phyloP scores from a whole-genome alignment of 2,888 invertebrate genomes.

The Macrophya alboannulata region DNA sequence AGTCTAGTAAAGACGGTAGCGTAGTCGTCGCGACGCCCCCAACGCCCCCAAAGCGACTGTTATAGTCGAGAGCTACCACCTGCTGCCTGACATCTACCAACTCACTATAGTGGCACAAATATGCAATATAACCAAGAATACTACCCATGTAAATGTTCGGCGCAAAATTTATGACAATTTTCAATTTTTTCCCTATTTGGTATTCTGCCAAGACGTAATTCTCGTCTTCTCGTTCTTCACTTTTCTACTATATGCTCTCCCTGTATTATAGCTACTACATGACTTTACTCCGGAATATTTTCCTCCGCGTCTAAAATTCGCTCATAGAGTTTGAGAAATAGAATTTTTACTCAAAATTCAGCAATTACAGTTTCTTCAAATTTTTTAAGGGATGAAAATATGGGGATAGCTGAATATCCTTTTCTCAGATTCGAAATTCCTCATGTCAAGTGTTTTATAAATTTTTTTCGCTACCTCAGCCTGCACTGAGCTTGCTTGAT shows the following conservation, averaged over 20 bases:
- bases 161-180: conserved; percentile 45
- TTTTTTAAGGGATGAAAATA: neutral
- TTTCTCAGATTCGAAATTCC: neutral
- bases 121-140: conserved; percentile 42
- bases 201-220: conserved; percentile 39
- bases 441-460: neutral
- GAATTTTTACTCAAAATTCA: neutral
- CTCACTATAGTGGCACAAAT: conserved; percentile 21
- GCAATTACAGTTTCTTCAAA: neutral
- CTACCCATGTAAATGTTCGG: conserved; percentile 40
- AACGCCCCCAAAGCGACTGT: conserved; percentile 34
- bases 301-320: neutral
- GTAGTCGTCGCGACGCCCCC: conserved; percentile 52
- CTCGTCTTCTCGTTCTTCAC: neutral
- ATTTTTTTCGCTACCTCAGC: neutral
- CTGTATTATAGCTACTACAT: neutral
- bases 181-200: conserved; percentile 51
- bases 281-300: conserved; percentile 23
- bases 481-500: conserved; percentile 26
- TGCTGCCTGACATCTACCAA: conserved; percentile 44
- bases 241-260: neutral
- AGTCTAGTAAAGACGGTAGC: conserved; percentile 40
- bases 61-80: conserved; percentile 52
- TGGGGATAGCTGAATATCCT: neutral
- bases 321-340: neutral